Evolutionary conservation across 2,888 invertebrate genomes (phyloP).

Genomic region (Selenia dentaria): DNA sequence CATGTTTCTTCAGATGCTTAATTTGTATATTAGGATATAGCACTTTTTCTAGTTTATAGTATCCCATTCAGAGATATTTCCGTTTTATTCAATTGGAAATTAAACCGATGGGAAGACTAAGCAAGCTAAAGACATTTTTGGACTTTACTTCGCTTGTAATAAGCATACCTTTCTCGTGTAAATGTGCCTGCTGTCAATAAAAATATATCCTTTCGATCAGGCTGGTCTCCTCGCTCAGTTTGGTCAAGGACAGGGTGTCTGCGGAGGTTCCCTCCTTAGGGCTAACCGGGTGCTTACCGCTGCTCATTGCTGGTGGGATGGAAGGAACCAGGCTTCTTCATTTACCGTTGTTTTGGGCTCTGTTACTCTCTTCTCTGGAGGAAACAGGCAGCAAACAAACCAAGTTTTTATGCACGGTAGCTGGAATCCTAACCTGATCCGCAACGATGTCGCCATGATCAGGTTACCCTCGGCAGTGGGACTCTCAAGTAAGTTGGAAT

Average conservation of each 20-base stretch:
- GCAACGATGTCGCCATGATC: constrained; percentile 57
- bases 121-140: no score
- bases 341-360: constrained; percentile 59
- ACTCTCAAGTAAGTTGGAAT: constrained; percentile 36
- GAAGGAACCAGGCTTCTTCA: constrained; percentile 45
- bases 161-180: no score
- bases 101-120: no score
- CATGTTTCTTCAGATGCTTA: no score
- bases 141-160: no score
- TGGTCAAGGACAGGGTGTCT: constrained; percentile 38
- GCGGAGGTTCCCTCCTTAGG: constrained; percentile 54
- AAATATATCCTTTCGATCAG: no score
- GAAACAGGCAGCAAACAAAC: constrained; percentile 43
- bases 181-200: no score
- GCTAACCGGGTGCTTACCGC: constrained; percentile 43
- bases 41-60: no score
- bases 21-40: no score
- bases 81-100: no score
- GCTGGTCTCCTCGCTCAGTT: constrained; percentile 41
- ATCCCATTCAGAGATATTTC: no score
- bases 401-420: constrained; percentile 45
- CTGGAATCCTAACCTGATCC: constrained; percentile 45
- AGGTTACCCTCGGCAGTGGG: constrained; percentile 22
- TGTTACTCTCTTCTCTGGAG: constrained; percentile 49
- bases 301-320: constrained; percentile 61